phyloP scores from a whole-genome alignment of 2,113 vertebrate species.

The Tapirus terrestris region DNA sequence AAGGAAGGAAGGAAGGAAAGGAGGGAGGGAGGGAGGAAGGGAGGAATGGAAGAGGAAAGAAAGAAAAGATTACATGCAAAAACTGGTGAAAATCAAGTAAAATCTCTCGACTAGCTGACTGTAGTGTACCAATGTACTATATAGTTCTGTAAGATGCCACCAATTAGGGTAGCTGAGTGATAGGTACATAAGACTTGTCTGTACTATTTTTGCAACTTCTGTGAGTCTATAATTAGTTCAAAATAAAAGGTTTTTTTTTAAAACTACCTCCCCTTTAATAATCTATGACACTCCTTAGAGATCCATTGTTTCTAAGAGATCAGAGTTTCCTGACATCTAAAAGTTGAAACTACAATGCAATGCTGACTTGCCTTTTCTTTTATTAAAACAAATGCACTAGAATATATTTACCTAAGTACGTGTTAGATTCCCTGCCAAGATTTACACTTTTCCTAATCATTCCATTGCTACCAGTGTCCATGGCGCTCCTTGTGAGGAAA shows the following conservation, averaged over 20 bases:
- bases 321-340: neutral
- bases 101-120: neutral
- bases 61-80: neutral
- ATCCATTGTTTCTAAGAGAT: conserved; percentile 23
- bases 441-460: neutral
- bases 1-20: neutral
- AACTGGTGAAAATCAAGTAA: conserved; percentile 21
- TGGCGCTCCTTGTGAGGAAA: neutral
- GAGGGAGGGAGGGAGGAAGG: accelerated
- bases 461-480: neutral
- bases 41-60: neutral
- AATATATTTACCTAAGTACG: neutral
- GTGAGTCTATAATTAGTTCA: neutral
- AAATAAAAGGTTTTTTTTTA: neutral
- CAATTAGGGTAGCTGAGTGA: neutral
- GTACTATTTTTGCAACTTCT: neutral
- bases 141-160: neutral
- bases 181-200: neutral
- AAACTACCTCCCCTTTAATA: neutral
- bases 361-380: neutral
- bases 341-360: neutral
- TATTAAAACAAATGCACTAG: neutral
- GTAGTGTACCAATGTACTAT: neutral
- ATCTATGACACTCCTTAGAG: neutral
- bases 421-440: neutral